These are phyloP conservation scores for Eupithecia insigniata DNA, from an alignment of 2,888 invertebrate species.

Conservation along the genomic window DNA sequence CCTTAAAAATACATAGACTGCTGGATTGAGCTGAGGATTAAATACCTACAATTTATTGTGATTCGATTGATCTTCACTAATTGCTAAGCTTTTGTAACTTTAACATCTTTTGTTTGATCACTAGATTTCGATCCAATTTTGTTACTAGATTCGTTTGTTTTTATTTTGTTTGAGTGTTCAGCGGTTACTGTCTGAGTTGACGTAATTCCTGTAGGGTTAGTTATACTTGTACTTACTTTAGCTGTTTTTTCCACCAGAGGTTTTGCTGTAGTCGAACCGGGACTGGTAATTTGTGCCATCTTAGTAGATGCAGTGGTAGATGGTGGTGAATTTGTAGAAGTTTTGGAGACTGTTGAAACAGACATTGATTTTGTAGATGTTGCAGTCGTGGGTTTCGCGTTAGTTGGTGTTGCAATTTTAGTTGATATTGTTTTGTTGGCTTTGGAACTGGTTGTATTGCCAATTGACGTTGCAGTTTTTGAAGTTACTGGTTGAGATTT, in stretches of 20 bases:
- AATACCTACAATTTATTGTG: not conserved
- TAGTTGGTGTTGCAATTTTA: not conserved
- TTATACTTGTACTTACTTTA: slow-evolving; percentile 36
- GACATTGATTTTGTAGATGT: slow-evolving; percentile 33
- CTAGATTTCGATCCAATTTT: slow-evolving; percentile 50
- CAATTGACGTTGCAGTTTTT: not conserved
- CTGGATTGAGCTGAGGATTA: not conserved
- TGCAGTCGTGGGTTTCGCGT: slow-evolving; percentile 17
- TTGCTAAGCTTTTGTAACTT: slow-evolving; percentile 58
- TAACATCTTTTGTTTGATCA: slow-evolving; percentile 49
- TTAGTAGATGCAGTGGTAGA: slow-evolving; percentile 11
- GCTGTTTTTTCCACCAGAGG: slow-evolving; percentile 35
- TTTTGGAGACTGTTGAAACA: slow-evolving; percentile 29
- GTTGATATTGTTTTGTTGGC: not conserved
- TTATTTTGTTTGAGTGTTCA: slow-evolving; percentile 32
- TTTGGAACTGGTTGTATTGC: not conserved
- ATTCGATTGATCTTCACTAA: not conserved
- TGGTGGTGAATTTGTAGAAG: slow-evolving; percentile 24
- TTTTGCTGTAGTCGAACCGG: slow-evolving; percentile 24
- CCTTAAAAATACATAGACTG: not conserved
- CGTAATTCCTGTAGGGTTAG: slow-evolving; percentile 17
- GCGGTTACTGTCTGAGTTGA: slow-evolving; percentile 20
- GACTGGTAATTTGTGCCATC: slow-evolving; percentile 31
- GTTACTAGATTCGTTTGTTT: slow-evolving; percentile 40
- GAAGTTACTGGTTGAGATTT: not conserved